Base-by-base conservation (phyloP, 2,113 vertebrate genomes). In the Lathamus discolor region DNA sequence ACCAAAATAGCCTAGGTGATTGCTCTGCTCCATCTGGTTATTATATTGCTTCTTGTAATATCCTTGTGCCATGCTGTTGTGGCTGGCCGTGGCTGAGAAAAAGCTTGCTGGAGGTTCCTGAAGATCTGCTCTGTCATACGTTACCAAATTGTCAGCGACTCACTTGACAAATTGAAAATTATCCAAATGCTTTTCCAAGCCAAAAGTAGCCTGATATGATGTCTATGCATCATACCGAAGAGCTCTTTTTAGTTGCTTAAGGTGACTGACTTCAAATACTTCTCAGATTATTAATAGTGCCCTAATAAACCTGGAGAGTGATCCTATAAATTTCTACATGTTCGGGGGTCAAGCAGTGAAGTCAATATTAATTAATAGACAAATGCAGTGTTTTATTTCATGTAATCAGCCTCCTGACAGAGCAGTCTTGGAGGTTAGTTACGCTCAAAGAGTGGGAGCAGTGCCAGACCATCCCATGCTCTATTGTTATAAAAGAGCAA, bases 351-450 rank as follows among this genome's bases (percentile, higher is more conserved):
- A 94, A 35, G 37, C 70, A 44, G 74, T 87, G 95, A 97, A 96
- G 96, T 96, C 94, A 89, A 92, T 96, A 96, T 97, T 97, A 97
- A 96, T 96, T 97, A 95, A 95, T 94, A 97, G 96, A 93, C 92
- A 97, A 91, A 94, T 87, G 81, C 78, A 67, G 81, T 95, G 94
- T 96, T 96, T 94, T 96, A 96, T 96, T 96, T 96, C 83, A 59
- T 94, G 88, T 89, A 95, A 96, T 94, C 96, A 96, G 93, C 88
- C 88, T 87, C 69, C 86, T 96, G 95, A 96, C 95, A 91, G 75
- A 86, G 62, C 91, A 93, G 86, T 69, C 92, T 88, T 44, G 66
- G 90, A 94, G 93, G 93, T 96, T 96, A 95, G 92, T 92, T 96
- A 92, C 0, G 9, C 76, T 88, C 19, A 0, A 43, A 67, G 92